These are phyloP conservation scores for Ptychodera flava DNA, from an alignment of 35 echinoderm and acorn worm genomes.

Conservation along the genomic window DNA sequence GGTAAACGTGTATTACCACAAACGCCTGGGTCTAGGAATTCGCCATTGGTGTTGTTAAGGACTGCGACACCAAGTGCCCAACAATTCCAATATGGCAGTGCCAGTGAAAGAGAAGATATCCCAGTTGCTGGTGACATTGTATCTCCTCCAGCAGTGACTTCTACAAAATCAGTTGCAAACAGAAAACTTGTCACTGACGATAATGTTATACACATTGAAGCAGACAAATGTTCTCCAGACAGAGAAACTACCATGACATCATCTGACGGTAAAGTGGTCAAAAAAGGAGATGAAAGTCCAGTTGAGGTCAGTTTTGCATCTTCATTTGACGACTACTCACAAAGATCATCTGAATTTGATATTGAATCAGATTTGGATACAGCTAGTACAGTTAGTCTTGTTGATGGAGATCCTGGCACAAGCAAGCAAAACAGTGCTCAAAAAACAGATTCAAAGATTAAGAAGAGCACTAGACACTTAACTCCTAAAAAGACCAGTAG, in stretches of 20 bases:
- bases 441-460: neutral
- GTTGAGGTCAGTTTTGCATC: neutral
- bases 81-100: neutral
- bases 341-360: slow-evolving; percentile 56
- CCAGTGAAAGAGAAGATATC: neutral
- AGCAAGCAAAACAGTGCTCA: slow-evolving; percentile 3
- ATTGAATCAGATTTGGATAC: slow-evolving; percentile 70
- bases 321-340: slow-evolving; percentile 21
- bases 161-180: neutral
- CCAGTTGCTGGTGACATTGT: neutral
- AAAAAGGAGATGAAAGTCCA: neutral
- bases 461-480: neutral
- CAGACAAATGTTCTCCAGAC: neutral
- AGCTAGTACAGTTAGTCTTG: slow-evolving; percentile 50
- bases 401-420: slow-evolving; percentile 13
- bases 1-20: neutral
- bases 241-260: neutral
- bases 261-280: neutral
- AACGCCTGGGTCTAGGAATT: neutral
- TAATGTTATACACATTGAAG: neutral
- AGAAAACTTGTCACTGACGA: neutral
- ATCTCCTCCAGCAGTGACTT: neutral
- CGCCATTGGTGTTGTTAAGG: neutral
- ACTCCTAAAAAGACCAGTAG: neutral
- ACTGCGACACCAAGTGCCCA: neutral